A percentile compares a stretch with the other conserved stretches of the same genome.
These are phyloP conservation scores for Odocoileus virginianus DNA, from an alignment of 2,113 vertebrate genomes.

Conservation along the genomic window DNA sequence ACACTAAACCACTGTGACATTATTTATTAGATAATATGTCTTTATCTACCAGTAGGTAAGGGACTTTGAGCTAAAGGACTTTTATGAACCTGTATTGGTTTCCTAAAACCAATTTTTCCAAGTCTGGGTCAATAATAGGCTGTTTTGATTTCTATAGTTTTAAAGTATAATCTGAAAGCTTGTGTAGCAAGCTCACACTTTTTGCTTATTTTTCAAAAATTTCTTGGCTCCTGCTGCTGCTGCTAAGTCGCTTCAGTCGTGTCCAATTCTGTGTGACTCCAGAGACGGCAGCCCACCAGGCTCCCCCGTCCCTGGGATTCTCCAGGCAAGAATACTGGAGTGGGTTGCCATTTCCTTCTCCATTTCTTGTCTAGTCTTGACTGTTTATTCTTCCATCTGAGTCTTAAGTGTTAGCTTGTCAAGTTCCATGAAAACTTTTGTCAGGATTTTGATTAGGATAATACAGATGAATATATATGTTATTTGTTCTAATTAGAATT, in stretches of 20 bases:
- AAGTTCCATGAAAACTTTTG: background rate
- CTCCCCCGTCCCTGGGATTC: too few relatives aligned
- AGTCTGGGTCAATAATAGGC: background rate
- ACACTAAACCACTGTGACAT: background rate
- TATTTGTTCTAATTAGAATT: constrained; percentile 5
- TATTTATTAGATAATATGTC: background rate
- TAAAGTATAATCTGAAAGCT: background rate
- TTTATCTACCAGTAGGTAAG: background rate
- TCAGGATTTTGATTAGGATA: background rate
- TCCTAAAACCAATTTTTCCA: background rate
- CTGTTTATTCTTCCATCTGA: background rate
- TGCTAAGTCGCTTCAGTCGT: too few relatives aligned
- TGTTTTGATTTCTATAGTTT: background rate
- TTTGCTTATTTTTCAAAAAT: background rate
- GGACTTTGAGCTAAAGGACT: background rate
- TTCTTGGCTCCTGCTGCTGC: background rate
- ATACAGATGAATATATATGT: background rate
- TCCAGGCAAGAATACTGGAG: too few relatives aligned
- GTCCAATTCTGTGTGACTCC: too few relatives aligned
- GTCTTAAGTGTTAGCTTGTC: background rate
- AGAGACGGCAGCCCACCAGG: too few relatives aligned
- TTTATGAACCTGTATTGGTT: background rate
- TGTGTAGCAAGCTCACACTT: background rate
- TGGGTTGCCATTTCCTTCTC: too few relatives aligned
- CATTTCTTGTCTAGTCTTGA: background rate